These are phyloP conservation scores for Lepidochrysops patricia DNA, from an alignment of 2,888 invertebrate species.

Conservation along the genomic window DNA sequence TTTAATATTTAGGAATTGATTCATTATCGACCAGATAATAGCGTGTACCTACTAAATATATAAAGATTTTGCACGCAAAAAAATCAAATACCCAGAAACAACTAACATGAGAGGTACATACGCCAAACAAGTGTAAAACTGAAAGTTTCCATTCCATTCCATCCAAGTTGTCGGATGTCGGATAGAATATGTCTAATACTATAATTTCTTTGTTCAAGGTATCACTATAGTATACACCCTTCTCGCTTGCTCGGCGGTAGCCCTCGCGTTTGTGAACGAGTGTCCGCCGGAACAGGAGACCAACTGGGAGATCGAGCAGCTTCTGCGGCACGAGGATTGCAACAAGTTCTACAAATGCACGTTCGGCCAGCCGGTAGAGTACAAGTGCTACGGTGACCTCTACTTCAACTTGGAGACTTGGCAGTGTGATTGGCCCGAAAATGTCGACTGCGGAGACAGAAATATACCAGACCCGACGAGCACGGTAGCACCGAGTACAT, in stretches of 20 bases:
- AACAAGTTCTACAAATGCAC: constrained; percentile 80
- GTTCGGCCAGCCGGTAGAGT: constrained; percentile 74
- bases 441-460: constrained; percentile 74
- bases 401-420: constrained; percentile 69
- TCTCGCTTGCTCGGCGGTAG: constrained; percentile 29
- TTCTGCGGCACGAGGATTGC: constrained; percentile 73
- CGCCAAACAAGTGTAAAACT: not conserved
- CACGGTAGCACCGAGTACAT: constrained; percentile 27
- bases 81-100: not conserved
- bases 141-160: not conserved
- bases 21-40: not conserved
- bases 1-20: constrained; percentile 11
- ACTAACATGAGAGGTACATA: constrained; percentile 8
- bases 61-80: not conserved
- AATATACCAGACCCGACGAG: constrained; percentile 30
- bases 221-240: constrained; percentile 19
- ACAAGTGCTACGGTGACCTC: constrained; percentile 70
- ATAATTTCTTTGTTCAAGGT: constrained; percentile 19
- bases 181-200: too few species aligned
- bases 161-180: too few species aligned
- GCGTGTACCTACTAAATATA: not conserved
- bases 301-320: constrained; percentile 56
- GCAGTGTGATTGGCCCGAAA: constrained; percentile 76
- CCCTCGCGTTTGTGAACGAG: constrained; percentile 29
- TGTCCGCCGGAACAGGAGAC: constrained; percentile 46